These are phyloP conservation scores for Noctilio leporinus DNA, from an alignment of 2,113 vertebrate genomes.

Conservation along the genomic window DNA sequence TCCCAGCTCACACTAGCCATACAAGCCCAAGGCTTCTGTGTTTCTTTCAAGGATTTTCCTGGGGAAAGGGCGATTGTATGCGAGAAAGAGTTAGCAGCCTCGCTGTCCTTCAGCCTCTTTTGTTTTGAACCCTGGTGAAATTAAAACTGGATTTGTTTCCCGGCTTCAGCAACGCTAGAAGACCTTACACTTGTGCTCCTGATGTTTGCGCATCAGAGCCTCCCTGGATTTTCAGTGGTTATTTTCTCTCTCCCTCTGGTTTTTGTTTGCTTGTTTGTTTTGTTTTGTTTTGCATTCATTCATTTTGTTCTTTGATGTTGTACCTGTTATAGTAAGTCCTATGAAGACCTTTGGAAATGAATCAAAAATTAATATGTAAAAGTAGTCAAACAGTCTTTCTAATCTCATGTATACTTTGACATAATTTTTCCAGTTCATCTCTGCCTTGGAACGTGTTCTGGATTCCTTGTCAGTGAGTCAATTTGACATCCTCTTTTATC, in stretches of 20 bases:
- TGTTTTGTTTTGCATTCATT: too few relatives aligned
- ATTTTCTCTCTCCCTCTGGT: conserved; percentile 20
- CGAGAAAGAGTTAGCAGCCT: background rate
- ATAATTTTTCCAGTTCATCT: background rate
- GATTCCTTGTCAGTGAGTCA: background rate
- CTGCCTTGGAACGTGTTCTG: background rate
- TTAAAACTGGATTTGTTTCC: background rate
- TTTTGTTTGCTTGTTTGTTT: too few relatives aligned
- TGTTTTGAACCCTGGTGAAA: background rate
- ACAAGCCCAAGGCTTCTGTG: background rate
- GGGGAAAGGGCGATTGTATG: background rate
- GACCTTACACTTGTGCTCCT: background rate
- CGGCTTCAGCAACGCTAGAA: background rate
- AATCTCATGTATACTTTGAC: background rate
- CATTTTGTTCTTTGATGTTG: conserved; percentile 10
- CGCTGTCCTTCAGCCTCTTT: background rate
- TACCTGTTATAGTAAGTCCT: conserved; percentile 37
- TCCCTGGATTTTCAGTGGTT: conserved; percentile 14
- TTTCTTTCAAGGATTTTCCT: background rate
- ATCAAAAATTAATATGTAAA: conserved; percentile 47
- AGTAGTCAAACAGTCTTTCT: conserved; percentile 11
- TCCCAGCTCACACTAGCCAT: background rate
- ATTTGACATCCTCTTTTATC: background rate
- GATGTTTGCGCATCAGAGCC: background rate
- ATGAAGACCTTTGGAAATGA: conserved; percentile 6